phyloP scores from a whole-genome alignment of 2,113 vertebrate species.

The Tragelaphus scriptus region DNA sequence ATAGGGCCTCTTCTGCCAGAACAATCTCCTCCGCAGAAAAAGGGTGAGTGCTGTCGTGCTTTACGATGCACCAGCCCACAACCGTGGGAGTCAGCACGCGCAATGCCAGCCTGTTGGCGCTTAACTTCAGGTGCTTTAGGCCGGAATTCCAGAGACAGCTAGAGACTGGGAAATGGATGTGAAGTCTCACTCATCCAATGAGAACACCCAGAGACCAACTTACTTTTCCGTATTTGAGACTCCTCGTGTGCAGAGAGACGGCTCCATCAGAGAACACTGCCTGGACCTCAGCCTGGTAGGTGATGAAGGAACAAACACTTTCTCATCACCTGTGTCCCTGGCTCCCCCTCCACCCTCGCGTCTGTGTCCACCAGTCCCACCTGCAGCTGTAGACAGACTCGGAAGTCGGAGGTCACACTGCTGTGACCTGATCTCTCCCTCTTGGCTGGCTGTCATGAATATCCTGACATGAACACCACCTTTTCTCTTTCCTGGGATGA shows the following conservation, averaged over 20 bases:
- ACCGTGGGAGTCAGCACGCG: fast-evolving
- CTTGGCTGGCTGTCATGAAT: neutral
- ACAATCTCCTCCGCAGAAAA: neutral
- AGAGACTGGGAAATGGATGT: neutral
- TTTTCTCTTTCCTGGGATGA: neutral
- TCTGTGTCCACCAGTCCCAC: neutral
- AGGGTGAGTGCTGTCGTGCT: neutral
- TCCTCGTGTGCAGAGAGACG: slow-evolving; percentile 93
- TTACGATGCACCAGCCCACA: fast-evolving
- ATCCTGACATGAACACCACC: neutral
- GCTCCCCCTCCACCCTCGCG: neutral
- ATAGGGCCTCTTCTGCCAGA: neutral
- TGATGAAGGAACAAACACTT: slow-evolving; percentile 73
- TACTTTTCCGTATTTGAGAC: slow-evolving; percentile 97
- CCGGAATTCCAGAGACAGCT: neutral
- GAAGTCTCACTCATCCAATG: neutral
- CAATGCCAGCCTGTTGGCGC: fast-evolving
- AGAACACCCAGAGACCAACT: neutral
- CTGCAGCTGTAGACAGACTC: neutral
- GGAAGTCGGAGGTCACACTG: neutral
- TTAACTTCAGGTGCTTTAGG: neutral
- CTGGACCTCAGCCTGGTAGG: slow-evolving; percentile 93
- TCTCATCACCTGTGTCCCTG: fast-evolving
- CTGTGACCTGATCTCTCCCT: neutral
- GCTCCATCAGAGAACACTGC: slow-evolving; percentile 95